Conservation (phyloP, 2,797 vertebrate species). For the Vipera latastei region DNA sequence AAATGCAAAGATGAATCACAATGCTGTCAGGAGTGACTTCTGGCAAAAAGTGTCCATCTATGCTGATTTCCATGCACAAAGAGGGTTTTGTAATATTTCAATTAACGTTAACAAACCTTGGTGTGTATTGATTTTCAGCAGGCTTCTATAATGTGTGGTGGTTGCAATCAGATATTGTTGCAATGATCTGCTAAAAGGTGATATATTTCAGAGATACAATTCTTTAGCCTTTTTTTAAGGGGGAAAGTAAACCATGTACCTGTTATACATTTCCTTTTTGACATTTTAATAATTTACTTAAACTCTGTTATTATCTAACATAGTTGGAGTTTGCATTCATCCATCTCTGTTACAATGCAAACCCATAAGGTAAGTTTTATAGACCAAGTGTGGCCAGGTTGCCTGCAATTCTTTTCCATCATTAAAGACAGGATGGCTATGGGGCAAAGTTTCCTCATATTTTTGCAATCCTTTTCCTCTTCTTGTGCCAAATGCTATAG, state of each 20-base stretch:
- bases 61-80: neutral
- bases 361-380: neutral
- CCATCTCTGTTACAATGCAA: neutral
- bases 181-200: neutral
- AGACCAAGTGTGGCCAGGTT: neutral
- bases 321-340: neutral
- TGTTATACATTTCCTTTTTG: neutral
- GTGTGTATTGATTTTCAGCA: neutral
- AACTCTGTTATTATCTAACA: neutral
- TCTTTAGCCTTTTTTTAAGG: neutral
- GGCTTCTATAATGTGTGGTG: conserved; percentile 8
- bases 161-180: neutral
- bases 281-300: neutral
- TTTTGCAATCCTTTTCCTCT: neutral
- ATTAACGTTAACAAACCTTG: neutral
- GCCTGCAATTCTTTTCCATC: neutral
- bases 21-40: neutral
- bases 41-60: neutral
- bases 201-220: neutral
- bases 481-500: neutral
- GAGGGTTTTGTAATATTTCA: neutral
- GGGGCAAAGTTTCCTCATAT: neutral
- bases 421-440: neutral
- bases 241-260: neutral
- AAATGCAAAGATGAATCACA: neutral